phyloP scores from a whole-genome alignment of 2,888 invertebrate species.

The Ennomos erosarius region DNA sequence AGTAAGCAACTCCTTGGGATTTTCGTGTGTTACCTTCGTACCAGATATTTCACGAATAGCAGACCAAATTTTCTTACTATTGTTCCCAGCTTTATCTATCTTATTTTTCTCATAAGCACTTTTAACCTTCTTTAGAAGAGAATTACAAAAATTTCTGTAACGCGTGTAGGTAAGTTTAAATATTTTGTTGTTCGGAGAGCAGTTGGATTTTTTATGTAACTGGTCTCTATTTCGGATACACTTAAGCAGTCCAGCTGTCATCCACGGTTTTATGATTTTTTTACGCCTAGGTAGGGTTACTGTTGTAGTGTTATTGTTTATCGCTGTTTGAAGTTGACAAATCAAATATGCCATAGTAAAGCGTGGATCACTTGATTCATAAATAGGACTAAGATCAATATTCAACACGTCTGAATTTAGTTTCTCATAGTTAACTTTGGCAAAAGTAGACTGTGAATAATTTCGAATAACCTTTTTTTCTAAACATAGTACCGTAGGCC shows the following conservation, averaged over 20 bases:
- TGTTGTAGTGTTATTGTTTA: neutral
- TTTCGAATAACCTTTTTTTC: neutral
- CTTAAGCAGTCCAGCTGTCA: constrained; percentile 9
- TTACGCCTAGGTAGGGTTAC: neutral
- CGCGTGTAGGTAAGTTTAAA: constrained; percentile 18
- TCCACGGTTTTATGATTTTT: constrained; percentile 7
- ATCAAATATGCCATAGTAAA: constrained; percentile 1
- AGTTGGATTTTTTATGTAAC: constrained; percentile 8
- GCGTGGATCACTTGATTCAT: constrained; percentile 4
- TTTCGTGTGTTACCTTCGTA: neutral
- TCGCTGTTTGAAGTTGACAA: neutral
- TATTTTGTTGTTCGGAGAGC: constrained; percentile 8
- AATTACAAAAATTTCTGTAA: constrained; percentile 25
- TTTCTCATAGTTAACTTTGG: neutral
- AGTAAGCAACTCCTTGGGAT: neutral
- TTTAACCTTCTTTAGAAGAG: constrained; percentile 17
- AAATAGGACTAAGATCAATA: constrained; percentile 6
- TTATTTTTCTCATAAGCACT: constrained; percentile 11
- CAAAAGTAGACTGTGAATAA: neutral
- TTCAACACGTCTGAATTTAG: constrained; percentile 1
- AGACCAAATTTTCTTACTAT: constrained; percentile 18
- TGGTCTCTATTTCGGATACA: constrained; percentile 20
- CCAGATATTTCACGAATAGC: constrained; percentile 14
- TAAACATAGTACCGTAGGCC: neutral
- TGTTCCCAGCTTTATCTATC: constrained; percentile 13